A percentile compares a stretch with the other conserved stretches of the same genome.
These are phyloP conservation scores for Drosophila kepulauana DNA, from an alignment of 1,140 invertebrate species.

Conservation along the genomic window DNA sequence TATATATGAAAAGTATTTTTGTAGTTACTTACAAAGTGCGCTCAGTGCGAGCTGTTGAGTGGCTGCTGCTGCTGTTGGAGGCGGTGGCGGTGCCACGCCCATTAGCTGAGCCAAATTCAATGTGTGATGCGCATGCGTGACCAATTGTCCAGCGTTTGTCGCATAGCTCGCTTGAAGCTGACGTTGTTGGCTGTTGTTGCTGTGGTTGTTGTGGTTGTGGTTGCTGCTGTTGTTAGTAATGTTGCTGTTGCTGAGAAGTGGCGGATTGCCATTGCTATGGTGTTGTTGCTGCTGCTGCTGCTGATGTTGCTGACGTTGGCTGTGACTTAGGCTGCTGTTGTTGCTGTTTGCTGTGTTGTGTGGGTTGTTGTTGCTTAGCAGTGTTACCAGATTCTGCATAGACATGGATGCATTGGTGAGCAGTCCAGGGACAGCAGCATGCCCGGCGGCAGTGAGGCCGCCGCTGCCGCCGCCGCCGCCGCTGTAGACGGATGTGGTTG, in stretches of 20 bases:
- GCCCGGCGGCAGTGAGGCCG: constrained; percentile 70
- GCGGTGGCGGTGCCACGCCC: constrained; percentile 62
- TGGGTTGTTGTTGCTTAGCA: constrained; percentile 85
- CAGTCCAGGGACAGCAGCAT: constrained; percentile 85
- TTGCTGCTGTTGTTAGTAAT: constrained; percentile 19
- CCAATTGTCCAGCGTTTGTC: constrained; percentile 33
- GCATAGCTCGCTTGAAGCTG: constrained; percentile 39
- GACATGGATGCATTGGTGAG: constrained; percentile 91
- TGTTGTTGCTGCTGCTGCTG: constrained; percentile 22
- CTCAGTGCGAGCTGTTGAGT: constrained; percentile 61
- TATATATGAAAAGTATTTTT: no score
- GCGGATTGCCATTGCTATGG: constrained; percentile 30
- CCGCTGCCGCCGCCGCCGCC: constrained; percentile 51
- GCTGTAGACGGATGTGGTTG: constrained; percentile 60
- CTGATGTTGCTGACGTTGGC: constrained; percentile 23
- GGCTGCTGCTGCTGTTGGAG: constrained; percentile 27
- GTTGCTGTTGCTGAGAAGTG: constrained; percentile 40
- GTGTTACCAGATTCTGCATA: constrained; percentile 95
- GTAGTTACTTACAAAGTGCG: constrained; percentile 75
- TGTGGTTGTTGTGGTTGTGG: constrained; percentile 3
- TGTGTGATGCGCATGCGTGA: constrained; percentile 46
- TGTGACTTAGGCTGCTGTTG: constrained; percentile 50
- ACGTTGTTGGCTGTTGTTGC: constrained; percentile 23
- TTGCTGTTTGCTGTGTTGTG: constrained; percentile 73
- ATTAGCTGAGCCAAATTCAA: constrained; percentile 69